Conservation (phyloP, 2,113 vertebrate species). For the Nicator chloris region DNA sequence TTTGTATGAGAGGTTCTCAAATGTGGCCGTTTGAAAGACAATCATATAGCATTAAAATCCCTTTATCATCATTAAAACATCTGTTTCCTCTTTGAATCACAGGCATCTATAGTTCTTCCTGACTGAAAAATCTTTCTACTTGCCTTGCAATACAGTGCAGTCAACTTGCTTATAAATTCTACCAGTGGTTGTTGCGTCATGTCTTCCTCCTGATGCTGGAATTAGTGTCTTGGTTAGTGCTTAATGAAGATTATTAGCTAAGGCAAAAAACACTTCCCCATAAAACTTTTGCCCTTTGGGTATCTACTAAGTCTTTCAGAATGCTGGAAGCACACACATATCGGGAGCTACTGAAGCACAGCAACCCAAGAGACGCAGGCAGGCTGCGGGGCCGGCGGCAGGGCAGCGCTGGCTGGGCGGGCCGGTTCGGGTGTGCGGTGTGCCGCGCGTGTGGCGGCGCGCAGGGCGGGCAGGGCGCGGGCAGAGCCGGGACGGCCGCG, state of each 20-base stretch:
- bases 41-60: not conserved
- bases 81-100: not conserved
- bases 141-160: not conserved
- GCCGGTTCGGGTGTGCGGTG: too few species aligned
- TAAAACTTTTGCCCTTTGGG: not conserved
- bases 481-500: too few species aligned
- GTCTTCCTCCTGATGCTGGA: not conserved
- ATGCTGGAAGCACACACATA: not conserved
- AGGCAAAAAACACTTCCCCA: not conserved
- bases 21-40: not conserved
- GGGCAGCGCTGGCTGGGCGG: not conserved
- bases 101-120: not conserved
- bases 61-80: not conserved
- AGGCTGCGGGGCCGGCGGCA: fast-evolving
- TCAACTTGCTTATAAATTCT: not conserved
- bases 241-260: not conserved
- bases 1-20: not conserved
- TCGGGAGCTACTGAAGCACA: not conserved
- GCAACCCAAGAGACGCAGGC: fast-evolving
- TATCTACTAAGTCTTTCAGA: not conserved
- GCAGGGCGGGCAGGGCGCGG: too few species aligned
- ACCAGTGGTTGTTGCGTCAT: not conserved
- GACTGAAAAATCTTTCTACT: not conserved
- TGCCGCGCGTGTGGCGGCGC: too few species aligned
- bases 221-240: not conserved